Evolutionary conservation across 2,888 invertebrate species (phyloP).

Genomic region (Hipparchia sbordonii): DNA sequence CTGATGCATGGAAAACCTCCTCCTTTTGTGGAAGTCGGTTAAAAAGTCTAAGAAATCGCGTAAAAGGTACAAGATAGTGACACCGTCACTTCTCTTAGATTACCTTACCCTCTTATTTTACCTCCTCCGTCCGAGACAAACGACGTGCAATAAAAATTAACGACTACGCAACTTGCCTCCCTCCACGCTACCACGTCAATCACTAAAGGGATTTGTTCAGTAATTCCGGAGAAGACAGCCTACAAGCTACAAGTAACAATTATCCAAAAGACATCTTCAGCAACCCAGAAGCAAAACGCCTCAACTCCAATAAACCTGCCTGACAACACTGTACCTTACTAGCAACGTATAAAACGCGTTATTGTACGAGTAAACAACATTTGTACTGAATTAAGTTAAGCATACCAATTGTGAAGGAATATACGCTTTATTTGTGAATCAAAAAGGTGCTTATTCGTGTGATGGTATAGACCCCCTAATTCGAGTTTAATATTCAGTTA

Average conservation of each 20-base stretch:
- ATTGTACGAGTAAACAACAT: conserved; percentile 39
- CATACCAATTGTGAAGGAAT: conserved; percentile 28
- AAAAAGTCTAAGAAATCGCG: too few relatives aligned
- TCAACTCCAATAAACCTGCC: conserved; percentile 39
- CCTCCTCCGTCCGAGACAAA: conserved; percentile 43
- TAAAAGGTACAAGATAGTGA: neutral
- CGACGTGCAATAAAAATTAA: conserved; percentile 71
- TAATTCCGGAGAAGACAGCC: conserved; percentile 78
- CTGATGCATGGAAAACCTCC: too few relatives aligned
- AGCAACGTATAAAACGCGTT: conserved; percentile 47
- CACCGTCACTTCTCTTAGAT: conserved; percentile 6
- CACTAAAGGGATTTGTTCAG: conserved; percentile 76
- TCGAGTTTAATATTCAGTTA: conserved; percentile 77
- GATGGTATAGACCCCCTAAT: conserved; percentile 51
- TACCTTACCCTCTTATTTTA: conserved; percentile 23
- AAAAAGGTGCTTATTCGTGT: conserved; percentile 26
- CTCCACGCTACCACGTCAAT: conserved; percentile 68
- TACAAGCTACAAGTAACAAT: conserved; percentile 81
- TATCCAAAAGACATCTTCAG: conserved; percentile 67
- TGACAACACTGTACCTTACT: conserved; percentile 49
- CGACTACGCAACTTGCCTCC: conserved; percentile 49
- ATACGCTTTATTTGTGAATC: conserved; percentile 26
- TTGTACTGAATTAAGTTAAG: conserved; percentile 22
- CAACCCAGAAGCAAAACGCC: conserved; percentile 42
- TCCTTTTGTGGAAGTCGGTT: too few relatives aligned